phyloP scores from a whole-genome alignment of 2,113 vertebrate species.

The Megalops atlanticus region DNA sequence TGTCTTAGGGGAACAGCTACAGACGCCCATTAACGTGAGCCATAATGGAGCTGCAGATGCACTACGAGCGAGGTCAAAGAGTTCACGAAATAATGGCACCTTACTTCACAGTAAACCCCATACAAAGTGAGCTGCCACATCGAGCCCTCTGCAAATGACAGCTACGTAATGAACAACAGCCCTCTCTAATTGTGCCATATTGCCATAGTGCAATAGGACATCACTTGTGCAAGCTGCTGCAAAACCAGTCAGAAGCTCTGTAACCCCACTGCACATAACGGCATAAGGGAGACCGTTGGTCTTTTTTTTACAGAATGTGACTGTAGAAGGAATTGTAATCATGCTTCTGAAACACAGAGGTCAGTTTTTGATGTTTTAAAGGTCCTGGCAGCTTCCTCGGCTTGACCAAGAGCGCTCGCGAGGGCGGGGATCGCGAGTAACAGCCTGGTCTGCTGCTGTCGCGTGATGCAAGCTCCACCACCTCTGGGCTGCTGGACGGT shows the following conservation, averaged over 20 bases:
- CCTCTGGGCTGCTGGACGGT: neutral
- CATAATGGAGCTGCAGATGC: neutral
- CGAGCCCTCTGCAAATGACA: too few species aligned
- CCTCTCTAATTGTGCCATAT: too few species aligned
- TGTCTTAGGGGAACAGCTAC: neutral
- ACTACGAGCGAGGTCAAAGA: neutral
- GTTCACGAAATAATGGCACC: neutral
- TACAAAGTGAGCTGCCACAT: too few species aligned
- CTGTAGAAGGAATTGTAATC: constrained; percentile 1
- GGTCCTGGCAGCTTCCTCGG: neutral
- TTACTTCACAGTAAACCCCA: neutral
- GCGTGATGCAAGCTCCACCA: neutral
- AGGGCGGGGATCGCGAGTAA: too few species aligned
- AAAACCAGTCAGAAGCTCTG: too few species aligned
- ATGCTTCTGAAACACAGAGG: neutral
- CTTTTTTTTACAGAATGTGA: too few species aligned
- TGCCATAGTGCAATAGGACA: too few species aligned
- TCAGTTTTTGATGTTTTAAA: constrained; percentile 13
- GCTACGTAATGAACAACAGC: too few species aligned
- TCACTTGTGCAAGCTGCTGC: too few species aligned
- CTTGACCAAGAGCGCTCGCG: too few species aligned
- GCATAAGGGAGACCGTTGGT: too few species aligned
- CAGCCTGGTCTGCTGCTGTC: neutral
- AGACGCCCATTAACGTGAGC: neutral
- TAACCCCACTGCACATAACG: too few species aligned